Percentiles rank a stretch among this genome's conserved stretches.
These are phyloP conservation scores for Regulus satrapa DNA, from an alignment of 2,113 vertebrate species.

Conservation along the genomic window DNA sequence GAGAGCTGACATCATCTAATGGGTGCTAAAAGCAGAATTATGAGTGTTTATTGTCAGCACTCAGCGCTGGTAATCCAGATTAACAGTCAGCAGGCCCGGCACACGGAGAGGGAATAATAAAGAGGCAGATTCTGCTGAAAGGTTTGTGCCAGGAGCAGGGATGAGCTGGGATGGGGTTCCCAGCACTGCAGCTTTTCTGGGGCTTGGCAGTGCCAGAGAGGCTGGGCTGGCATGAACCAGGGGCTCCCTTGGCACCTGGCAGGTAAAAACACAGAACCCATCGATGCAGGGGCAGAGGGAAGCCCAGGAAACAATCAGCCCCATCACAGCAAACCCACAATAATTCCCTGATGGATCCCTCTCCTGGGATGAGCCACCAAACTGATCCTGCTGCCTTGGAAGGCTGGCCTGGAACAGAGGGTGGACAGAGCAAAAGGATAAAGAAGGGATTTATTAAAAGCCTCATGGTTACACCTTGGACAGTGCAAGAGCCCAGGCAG, in stretches of 20 bases:
- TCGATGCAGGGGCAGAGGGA: background rate
- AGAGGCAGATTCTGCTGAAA: background rate
- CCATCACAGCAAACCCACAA: background rate
- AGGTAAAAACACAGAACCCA: background rate
- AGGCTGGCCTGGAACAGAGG: no score
- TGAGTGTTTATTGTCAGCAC: background rate
- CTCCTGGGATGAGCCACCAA: background rate
- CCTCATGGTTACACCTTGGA: no score
- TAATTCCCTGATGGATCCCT: background rate
- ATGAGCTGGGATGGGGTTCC: background rate
- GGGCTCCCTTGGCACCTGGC: background rate
- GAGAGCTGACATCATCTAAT: background rate
- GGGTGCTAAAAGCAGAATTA: background rate
- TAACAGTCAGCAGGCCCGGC: background rate
- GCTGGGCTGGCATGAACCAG: background rate
- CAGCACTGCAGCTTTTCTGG: background rate
- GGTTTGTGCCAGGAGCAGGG: background rate
- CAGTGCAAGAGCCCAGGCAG: no score
- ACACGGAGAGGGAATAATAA: background rate
- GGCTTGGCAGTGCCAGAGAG: background rate
- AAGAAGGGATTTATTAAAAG: no score
- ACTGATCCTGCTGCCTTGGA: no score
- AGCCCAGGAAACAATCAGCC: background rate
- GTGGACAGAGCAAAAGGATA: no score
- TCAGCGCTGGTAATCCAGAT: constrained; percentile 5